Evolutionary conservation across 2,888 invertebrate genomes (phyloP).

Genomic region (Neocrepidodera transversa): DNA sequence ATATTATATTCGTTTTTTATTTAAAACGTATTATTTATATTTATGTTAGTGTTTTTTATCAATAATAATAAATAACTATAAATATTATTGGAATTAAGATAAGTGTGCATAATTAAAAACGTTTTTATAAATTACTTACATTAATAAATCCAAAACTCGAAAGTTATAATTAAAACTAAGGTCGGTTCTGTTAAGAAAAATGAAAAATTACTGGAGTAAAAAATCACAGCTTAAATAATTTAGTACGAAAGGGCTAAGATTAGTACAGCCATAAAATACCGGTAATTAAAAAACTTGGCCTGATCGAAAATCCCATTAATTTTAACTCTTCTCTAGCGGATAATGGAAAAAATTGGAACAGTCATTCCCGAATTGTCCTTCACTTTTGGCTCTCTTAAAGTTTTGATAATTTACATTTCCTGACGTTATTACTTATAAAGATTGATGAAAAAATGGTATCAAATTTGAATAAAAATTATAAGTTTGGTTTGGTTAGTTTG

Average conservation of each 20-base stretch:
- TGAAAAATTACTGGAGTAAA: conserved; percentile 52
- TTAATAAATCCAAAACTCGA: too few relatives aligned
- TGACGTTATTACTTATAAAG: neutral
- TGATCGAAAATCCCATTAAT: conserved; percentile 56
- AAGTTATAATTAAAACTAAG: neutral
- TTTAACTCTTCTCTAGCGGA: conserved; percentile 41
- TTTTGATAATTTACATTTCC: neutral
- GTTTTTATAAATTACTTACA: too few relatives aligned
- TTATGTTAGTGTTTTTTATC: too few relatives aligned
- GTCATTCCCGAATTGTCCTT: conserved; percentile 9
- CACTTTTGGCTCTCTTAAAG: neutral
- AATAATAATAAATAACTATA: too few relatives aligned
- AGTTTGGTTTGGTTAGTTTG: too few relatives aligned
- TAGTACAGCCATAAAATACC: conserved; percentile 49
- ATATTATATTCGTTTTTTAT: too few relatives aligned
- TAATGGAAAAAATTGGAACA: conserved; percentile 24
- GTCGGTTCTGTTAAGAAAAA: conserved; percentile 36
- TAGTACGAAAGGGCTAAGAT: conserved; percentile 46
- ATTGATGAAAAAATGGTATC: too few relatives aligned
- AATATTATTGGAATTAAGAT: too few relatives aligned
- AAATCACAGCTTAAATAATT: conserved; percentile 55
- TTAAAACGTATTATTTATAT: too few relatives aligned
- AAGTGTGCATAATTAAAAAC: too few relatives aligned
- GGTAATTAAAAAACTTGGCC: conserved; percentile 55
- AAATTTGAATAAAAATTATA: too few relatives aligned